Evolutionary conservation across 2,113 vertebrate genomes (phyloP).

Genomic region (Collichthys lucidus): DNA sequence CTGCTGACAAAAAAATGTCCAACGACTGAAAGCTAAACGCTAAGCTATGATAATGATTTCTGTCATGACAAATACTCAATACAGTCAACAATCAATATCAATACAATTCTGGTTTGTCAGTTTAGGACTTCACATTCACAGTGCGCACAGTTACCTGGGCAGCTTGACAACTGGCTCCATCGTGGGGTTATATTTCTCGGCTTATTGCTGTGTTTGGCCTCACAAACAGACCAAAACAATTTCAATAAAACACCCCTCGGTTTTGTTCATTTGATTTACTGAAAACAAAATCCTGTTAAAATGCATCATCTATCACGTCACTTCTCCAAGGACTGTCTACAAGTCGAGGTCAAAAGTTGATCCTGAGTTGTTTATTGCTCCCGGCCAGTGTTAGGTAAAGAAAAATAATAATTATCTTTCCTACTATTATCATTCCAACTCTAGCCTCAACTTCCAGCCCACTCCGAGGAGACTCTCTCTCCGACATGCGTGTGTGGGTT

Average conservation of each 20-base stretch:
- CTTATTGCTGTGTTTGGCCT: neutral
- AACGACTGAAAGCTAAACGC: too few relatives aligned
- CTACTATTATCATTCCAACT: constrained; percentile 55
- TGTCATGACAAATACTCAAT: too few relatives aligned
- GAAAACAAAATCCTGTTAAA: neutral
- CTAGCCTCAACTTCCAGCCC: constrained; percentile 33
- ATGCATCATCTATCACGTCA: neutral
- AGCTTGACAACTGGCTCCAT: neutral
- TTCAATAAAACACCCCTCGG: neutral
- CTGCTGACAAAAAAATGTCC: too few relatives aligned
- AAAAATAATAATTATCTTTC: constrained; percentile 45
- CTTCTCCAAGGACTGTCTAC: neutral
- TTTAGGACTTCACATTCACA: neutral
- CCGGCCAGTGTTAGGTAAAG: constrained; percentile 23
- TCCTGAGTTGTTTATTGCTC: constrained; percentile 32
- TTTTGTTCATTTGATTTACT: neutral
- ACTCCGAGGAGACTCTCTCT: neutral
- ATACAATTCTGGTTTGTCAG: neutral
- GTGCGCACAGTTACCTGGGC: neutral
- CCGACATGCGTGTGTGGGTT: constrained; percentile 17
- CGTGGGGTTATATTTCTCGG: neutral
- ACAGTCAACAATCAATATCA: neutral
- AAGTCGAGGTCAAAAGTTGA: constrained; percentile 47
- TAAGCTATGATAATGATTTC: too few relatives aligned
- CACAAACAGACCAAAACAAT: neutral